A percentile compares a stretch with the other conserved stretches of the same genome.
phyloP scores from a whole-genome alignment of 2,888 invertebrate genomes.

The Cantharis lateralis region DNA sequence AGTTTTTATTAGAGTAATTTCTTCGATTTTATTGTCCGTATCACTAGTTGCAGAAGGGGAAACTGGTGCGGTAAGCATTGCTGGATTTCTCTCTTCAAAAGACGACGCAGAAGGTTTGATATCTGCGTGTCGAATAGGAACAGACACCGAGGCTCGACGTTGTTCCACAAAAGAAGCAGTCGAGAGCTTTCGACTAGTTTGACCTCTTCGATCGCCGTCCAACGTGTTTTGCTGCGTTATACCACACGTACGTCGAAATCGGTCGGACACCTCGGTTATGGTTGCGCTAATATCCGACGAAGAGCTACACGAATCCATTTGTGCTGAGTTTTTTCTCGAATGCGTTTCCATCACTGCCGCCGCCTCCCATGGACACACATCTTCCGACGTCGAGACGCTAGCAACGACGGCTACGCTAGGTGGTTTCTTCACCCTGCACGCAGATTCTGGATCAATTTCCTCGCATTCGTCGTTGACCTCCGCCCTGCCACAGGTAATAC shows the following conservation, averaged over 20 bases:
- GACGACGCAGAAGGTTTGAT: conserved; percentile 55
- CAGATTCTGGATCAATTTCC: conserved; percentile 32
- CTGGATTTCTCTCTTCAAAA: conserved; percentile 55
- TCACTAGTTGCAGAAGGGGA: conserved; percentile 44
- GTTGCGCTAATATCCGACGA: conserved; percentile 73
- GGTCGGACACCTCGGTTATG: conserved; percentile 60
- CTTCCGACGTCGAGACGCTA: conserved; percentile 58
- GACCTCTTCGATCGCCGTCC: conserved; percentile 59
- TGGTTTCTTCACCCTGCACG: conserved; percentile 53
- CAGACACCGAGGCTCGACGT: conserved; percentile 55
- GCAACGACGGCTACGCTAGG: conserved; percentile 52
- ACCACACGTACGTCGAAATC: conserved; percentile 66
- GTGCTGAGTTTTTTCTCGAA: conserved; percentile 69
- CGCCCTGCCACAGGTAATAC: conserved; percentile 34
- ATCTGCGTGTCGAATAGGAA: conserved; percentile 43
- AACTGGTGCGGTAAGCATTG: conserved; percentile 29
- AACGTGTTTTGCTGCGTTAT: conserved; percentile 71
- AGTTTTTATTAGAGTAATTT: conserved; percentile 49
- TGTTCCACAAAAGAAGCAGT: conserved; percentile 49
- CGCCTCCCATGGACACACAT: conserved; percentile 64
- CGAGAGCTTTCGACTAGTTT: conserved; percentile 48
- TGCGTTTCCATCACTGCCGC: conserved; percentile 35
- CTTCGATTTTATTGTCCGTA: conserved; percentile 48
- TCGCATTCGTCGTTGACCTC: conserved; percentile 33
- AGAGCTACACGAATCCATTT: conserved; percentile 73